Base-by-base conservation (phyloP, 2,888 invertebrate species). In the Coleophora deauratella region DNA sequence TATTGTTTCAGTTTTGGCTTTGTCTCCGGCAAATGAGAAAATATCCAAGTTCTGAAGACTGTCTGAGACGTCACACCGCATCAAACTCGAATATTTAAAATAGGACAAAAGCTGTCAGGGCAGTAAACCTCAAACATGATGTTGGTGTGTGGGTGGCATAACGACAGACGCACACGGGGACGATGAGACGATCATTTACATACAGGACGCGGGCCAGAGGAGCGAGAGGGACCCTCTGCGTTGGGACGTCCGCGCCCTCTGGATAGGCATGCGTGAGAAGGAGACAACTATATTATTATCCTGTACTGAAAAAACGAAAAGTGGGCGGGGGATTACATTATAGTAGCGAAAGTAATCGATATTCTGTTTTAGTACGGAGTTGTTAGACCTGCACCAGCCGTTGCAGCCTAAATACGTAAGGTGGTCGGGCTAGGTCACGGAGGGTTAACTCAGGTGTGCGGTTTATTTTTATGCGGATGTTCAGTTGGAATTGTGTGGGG, bases 291-390 rank as follows among this genome's bases (percentile, higher is more conserved):
- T 81, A 81, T 68, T 73, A 72, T 73, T 72, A 75, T 79, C 78
- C 71, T 66, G 67, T 63, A 69, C 73, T 75, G 76, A 81, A 84
- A 84, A 84, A 82, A 77, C 74, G 77, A 77, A 82, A 81, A 79
- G 85, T 86, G 86, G 86, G 86, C 86, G 86, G 86, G 78, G 86
- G 86, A 85, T 86, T 86, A 86, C 81, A 86, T 86, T 86, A 86
- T 82, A 84, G 86, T 84, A 86, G 86, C 85, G 86, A 86, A 86
- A 86, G 86, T 86, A 86, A 86, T 86, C 86, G 86, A 86, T 86
- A 86, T 86, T 86, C 86, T 73, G 85, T 81, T 85, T 82, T 81
- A 84, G 85, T 85, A 80, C 75, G 77, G 75, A 76, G 75, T 75
- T 79, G 80, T 78, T 74, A 76, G 79, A 77, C 75, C 74, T 66